Conservation (phyloP, 1,140 invertebrate species). For the Carcinoscorpius rotundicauda region DNA sequence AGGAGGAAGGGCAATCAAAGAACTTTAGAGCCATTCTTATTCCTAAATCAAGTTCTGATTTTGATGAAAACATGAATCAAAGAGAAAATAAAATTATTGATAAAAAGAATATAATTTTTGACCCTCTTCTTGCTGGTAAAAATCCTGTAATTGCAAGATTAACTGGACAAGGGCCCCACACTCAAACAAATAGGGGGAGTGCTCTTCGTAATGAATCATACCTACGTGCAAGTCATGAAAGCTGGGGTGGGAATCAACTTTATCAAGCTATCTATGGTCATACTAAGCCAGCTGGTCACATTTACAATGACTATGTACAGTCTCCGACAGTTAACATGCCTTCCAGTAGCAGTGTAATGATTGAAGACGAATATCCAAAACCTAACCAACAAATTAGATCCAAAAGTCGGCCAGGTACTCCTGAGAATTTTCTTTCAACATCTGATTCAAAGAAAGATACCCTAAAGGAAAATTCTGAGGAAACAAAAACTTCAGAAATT, state of each 20-base stretch:
- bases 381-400: too few relatives aligned
- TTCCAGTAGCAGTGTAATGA: too few relatives aligned
- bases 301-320: too few relatives aligned
- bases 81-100: not conserved
- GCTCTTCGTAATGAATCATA: not conserved
- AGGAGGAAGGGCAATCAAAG: too few relatives aligned
- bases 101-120: not conserved
- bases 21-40: not conserved
- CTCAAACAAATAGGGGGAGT: not conserved
- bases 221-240: not conserved
- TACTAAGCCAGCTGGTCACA: not conserved
- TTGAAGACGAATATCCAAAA: too few relatives aligned
- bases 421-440: too few relatives aligned
- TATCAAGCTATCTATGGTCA: not conserved
- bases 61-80: not conserved
- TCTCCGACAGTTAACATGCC: too few relatives aligned
- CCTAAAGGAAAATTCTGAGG: too few relatives aligned
- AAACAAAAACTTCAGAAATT: too few relatives aligned
- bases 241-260: not conserved
- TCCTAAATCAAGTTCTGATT: not conserved
- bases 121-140: not conserved
- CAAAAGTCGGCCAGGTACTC: too few relatives aligned
- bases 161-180: not conserved
- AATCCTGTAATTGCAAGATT: not conserved
- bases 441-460: too few relatives aligned